Evolutionary conservation across 2,888 invertebrate species (phyloP), one percentile per base, ranked within the genome.

Genomic region (Toxonevra muliebris): DNA sequence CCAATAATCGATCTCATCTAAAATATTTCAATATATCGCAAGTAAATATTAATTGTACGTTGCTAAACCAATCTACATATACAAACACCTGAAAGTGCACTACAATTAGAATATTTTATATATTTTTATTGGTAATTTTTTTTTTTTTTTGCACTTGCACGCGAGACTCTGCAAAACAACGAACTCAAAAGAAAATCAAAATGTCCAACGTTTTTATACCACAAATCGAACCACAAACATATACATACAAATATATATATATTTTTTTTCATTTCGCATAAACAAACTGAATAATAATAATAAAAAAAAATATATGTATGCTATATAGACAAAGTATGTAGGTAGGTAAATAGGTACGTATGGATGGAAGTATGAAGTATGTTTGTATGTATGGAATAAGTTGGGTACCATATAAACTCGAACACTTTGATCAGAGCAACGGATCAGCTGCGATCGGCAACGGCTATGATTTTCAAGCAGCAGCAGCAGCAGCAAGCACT

Each of bases 131-230:
- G 2, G 30, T 30, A 30, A 30, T 30, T 7, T 30, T 30, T 30
- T 30, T 30, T 7, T 30, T 30, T 30, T 30, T 30, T 70, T 78
- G 80, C 83, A 84, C 83, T 83, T 83, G 80, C 82, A 79, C 83
- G 30, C 30, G 81, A 82, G 80, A 83, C 84, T 84, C 83, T 84
- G 83, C 82, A 80, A 81, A 84, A 81, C 80, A 82, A 83, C 83
- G 81, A 75, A 84, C 83, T 84, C 82, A 80, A 84, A 83, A 82
- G 82, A 84, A 83, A 83, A 80, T 77, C 80, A 77, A 80, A 79
- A 78, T 78, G 82, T 79, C 78, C 79, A 79, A 80, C 77, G 84
- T 84, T 83, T 82, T 83, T 84, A 84, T 84, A 84, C 82, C 81
- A 79, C 78, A 73, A 76, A 75, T 48, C 45, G 54, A 52, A 60